Conservation (phyloP, 2,888 invertebrate species). For the Augochlorella aurata region DNA sequence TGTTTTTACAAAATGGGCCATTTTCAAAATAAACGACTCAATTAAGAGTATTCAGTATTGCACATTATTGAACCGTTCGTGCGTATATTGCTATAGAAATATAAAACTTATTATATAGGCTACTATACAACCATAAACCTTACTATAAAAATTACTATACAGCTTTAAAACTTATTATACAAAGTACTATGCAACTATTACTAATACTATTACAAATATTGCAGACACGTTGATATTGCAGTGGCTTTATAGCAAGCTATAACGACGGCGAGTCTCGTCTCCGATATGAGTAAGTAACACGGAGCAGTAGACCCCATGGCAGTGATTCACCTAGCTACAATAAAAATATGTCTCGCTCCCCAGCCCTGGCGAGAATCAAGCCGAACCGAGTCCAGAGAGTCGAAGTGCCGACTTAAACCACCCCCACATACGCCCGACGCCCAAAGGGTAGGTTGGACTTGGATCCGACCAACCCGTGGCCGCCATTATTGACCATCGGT, state of each 20-base stretch:
- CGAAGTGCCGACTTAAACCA: conserved; percentile 61
- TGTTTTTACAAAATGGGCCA: no score
- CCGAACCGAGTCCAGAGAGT: conserved; percentile 53
- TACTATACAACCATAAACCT: no score
- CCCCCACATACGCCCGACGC: conserved; percentile 61
- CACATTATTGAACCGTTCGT: no score
- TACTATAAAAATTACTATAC: no score
- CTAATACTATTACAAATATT: no score
- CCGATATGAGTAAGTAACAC: conserved; percentile 34
- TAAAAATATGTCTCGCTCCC: conserved; percentile 70
- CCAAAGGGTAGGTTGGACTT: conserved; percentile 64
- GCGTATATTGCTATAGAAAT: no score
- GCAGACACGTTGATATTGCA: no score
- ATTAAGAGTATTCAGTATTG: no score
- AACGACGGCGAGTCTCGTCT: not conserved
- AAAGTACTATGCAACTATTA: no score
- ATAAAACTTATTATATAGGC: no score
- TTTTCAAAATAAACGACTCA: no score
- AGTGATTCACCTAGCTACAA: conserved; percentile 71
- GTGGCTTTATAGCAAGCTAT: not conserved
- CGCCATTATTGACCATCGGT: conserved; percentile 75
- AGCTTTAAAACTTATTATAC: no score
- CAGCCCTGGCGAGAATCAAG: conserved; percentile 50
- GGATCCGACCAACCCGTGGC: conserved; percentile 66
- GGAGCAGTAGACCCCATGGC: conserved; percentile 42